Conservation (phyloP, 2,888 invertebrate genomes). For the Agonum fuliginosum region DNA sequence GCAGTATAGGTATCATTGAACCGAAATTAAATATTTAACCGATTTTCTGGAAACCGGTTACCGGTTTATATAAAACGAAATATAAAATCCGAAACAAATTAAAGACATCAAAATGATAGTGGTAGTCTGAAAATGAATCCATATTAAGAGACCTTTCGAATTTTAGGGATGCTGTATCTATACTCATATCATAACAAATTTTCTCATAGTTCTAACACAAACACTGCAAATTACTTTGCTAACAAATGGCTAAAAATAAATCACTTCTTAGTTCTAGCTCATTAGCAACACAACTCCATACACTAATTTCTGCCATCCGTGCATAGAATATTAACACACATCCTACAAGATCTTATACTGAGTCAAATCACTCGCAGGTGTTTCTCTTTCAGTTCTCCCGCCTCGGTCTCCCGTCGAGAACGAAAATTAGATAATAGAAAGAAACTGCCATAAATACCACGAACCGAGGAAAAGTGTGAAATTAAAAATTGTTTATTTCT, state of each 20-base stretch:
- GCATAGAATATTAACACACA: conserved; percentile 34
- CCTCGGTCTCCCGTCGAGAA: conserved; percentile 40
- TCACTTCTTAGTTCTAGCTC: conserved; percentile 11
- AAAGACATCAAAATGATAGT: too few relatives aligned
- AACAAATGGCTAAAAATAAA: background rate
- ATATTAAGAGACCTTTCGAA: too few relatives aligned
- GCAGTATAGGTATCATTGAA: too few relatives aligned
- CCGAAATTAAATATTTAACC: too few relatives aligned
- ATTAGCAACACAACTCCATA: conserved; percentile 6
- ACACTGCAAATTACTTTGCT: background rate
- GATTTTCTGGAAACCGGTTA: too few relatives aligned
- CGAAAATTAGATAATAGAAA: conserved; percentile 59
- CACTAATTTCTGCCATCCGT: background rate
- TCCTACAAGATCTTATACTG: background rate
- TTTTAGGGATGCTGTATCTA: too few relatives aligned
- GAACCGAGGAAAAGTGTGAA: conserved; percentile 54
- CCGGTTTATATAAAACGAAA: too few relatives aligned
- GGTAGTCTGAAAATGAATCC: too few relatives aligned
- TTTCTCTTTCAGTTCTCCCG: conserved; percentile 2
- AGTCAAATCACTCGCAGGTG: conserved; percentile 29
- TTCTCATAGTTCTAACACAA: background rate
- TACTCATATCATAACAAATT: too few relatives aligned
- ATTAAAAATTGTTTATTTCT: conserved; percentile 60
- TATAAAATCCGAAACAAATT: too few relatives aligned
- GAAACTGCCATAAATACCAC: conserved; percentile 53